Evolutionary conservation across 2,113 vertebrate species (phyloP).

Genomic region (Heterotilapia buettikoferi): DNA sequence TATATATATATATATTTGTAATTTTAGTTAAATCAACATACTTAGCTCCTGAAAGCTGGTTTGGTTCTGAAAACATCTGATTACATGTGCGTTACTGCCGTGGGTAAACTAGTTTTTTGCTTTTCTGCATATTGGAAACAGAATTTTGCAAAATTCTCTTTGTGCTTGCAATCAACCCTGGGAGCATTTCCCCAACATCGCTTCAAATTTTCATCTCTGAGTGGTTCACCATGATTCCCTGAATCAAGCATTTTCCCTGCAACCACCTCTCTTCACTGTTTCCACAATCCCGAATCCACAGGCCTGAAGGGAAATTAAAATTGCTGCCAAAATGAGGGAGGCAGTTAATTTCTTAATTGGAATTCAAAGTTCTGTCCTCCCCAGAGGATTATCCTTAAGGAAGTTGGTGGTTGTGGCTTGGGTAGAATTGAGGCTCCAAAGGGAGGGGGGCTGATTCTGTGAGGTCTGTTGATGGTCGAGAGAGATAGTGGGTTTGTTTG

Average conservation of each 20-base stretch:
- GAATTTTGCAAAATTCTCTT: background rate
- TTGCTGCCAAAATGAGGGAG: slow-evolving; percentile 49
- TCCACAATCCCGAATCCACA: slow-evolving; percentile 39
- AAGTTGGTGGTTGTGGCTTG: slow-evolving; percentile 56
- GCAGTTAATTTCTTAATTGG: slow-evolving; percentile 59
- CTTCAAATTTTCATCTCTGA: background rate
- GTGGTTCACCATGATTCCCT: background rate
- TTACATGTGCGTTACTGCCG: background rate
- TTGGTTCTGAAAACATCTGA: background rate
- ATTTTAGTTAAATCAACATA: background rate
- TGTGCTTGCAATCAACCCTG: background rate
- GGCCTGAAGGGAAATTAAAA: slow-evolving; percentile 29
- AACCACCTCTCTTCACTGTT: slow-evolving; percentile 3
- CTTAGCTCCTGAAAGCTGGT: background rate
- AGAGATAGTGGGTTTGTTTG: slow-evolving; percentile 15
- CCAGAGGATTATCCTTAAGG: slow-evolving; percentile 41
- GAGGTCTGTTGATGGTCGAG: slow-evolving; percentile 43
- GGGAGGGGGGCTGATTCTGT: slow-evolving; percentile 21
- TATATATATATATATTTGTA: background rate
- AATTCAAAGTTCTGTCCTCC: slow-evolving; percentile 47
- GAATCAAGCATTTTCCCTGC: background rate
- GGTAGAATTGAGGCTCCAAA: slow-evolving; percentile 13
- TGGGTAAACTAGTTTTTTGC: background rate
- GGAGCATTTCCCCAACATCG: background rate
- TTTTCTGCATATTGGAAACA: background rate